Percentiles rank a stretch among this genome's conserved stretches.
These are phyloP conservation scores for Chunga burmeisteri DNA, from an alignment of 2,113 vertebrate genomes.

Conservation along the genomic window DNA sequence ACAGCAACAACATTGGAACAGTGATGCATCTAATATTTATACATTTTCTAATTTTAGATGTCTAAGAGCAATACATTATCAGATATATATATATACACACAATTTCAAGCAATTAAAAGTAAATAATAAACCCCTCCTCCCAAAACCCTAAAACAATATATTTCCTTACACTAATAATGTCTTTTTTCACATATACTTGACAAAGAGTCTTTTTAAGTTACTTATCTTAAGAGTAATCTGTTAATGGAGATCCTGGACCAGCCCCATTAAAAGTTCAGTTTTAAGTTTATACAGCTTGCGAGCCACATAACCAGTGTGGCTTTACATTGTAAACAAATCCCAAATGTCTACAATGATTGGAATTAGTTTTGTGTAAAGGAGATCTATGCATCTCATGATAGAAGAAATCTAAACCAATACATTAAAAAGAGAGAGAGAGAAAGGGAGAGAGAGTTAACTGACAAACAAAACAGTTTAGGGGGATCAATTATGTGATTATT, in stretches of 20 bases:
- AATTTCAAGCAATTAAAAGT: constrained; percentile 79
- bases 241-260: constrained; percentile 74
- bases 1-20: constrained; percentile 74
- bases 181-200: constrained; percentile 72
- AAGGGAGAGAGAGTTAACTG: constrained; percentile 23
- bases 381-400: constrained; percentile 35
- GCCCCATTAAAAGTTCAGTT: constrained; percentile 75
- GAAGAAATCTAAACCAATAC: constrained; percentile 57
- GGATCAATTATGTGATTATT: constrained; percentile 11
- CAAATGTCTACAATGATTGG: constrained; percentile 64
- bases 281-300: constrained; percentile 77
- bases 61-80: constrained; percentile 80
- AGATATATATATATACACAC: constrained; percentile 77
- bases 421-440: constrained; percentile 18
- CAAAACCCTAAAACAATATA: constrained; percentile 72
- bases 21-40: constrained; percentile 75
- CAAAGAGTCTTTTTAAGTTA: constrained; percentile 78
- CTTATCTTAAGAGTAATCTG: constrained; percentile 73
- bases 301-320: constrained; percentile 78
- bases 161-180: constrained; percentile 73
- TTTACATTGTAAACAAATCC: constrained; percentile 70
- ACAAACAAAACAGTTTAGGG: constrained; percentile 14
- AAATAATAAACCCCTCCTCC: constrained; percentile 80
- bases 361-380: constrained; percentile 57
- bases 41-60: constrained; percentile 76